Evolutionary conservation across 2,888 invertebrate genomes (phyloP).

Genomic region (Lymantria monacha): DNA sequence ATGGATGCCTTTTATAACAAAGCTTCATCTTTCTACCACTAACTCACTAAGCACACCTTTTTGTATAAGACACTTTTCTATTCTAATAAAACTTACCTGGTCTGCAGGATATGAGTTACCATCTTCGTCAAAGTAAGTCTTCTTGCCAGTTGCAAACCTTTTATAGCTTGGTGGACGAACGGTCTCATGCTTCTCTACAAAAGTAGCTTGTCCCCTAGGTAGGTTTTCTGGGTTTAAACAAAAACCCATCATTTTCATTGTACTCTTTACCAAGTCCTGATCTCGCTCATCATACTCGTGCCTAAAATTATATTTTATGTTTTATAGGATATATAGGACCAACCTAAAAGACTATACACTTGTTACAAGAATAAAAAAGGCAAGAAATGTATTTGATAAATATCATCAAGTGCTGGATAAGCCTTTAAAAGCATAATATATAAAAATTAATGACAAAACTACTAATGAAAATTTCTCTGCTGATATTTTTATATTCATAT

Average conservation of each 20-base stretch:
- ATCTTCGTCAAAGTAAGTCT: slow-evolving; percentile 86
- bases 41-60: no score
- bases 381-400: no score
- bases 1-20: no score
- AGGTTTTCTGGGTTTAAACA: slow-evolving; percentile 52
- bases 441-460: no score
- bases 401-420: no score
- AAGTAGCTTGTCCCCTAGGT: slow-evolving; percentile 83
- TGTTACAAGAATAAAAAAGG: no score
- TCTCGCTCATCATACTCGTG: slow-evolving; percentile 80
- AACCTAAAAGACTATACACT: no score
- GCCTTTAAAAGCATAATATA: no score
- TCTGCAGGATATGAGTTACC: slow-evolving; percentile 76
- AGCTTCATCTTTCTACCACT: no score
- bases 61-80: no score
- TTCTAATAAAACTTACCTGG: slow-evolving; percentile 40
- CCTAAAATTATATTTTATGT: slow-evolving; percentile 50
- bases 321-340: not conserved
- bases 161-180: slow-evolving; percentile 74
- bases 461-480: no score
- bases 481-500: no score
- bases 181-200: slow-evolving; percentile 83
- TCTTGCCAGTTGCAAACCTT: slow-evolving; percentile 64
- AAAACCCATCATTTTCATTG: slow-evolving; percentile 85
- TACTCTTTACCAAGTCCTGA: slow-evolving; percentile 83